phyloP scores from a whole-genome alignment of 2,797 vertebrate species.

The Esox masquinongy region DNA sequence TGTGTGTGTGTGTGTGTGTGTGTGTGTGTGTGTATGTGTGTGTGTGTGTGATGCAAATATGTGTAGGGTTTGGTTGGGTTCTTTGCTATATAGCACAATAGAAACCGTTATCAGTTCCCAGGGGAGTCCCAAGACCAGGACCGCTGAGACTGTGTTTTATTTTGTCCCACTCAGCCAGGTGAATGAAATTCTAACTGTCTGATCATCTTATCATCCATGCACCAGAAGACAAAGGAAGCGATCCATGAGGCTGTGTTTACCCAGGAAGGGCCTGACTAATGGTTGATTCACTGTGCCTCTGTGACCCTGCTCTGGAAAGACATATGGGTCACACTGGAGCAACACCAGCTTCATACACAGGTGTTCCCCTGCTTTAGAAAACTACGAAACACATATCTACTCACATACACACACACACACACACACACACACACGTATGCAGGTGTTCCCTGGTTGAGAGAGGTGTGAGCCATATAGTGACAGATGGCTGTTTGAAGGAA shows the following conservation, averaged over 20 bases:
- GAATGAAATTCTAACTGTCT: background rate
- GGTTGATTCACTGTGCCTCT: background rate
- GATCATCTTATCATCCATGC: background rate
- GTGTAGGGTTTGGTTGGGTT: conserved; percentile 18
- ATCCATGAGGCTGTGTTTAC: background rate
- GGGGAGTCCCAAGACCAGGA: background rate
- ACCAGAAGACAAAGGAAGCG: background rate
- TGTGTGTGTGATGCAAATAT: background rate
- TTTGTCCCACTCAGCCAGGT: background rate
- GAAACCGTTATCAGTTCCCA: background rate
- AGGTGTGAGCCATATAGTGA: conserved; percentile 54
- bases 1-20: conserved; percentile 4
- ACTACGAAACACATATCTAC: background rate
- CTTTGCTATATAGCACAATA: background rate
- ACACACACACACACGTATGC: conserved; percentile 1
- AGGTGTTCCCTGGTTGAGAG: background rate
- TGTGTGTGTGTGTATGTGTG: conserved; percentile 14
- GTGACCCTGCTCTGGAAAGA: background rate
- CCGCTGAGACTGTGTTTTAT: background rate
- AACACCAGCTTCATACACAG: background rate
- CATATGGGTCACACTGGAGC: background rate
- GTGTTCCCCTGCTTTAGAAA: background rate
- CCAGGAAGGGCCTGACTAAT: background rate
- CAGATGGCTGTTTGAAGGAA: conserved; percentile 54
- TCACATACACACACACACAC: conserved; percentile 5